Evolutionary conservation across 2,797 vertebrate genomes (phyloP), one percentile per base, ranked within the genome.

Genomic region (Cynodonichthys magdalenae): DNA sequence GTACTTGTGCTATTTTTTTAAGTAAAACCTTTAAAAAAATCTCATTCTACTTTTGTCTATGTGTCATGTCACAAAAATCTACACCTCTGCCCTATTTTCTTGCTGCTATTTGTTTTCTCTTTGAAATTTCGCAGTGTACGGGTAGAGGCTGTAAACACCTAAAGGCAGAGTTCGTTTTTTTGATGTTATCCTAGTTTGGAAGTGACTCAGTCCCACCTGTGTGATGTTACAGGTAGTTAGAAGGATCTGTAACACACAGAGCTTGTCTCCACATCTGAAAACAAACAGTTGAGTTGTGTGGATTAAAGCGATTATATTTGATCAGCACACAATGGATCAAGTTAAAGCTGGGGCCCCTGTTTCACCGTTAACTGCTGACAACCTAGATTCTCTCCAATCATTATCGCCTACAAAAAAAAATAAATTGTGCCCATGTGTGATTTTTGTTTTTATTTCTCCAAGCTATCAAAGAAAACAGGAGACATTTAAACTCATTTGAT

Each of bases 271-370:
- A 74, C 68, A 64, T 85, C 88, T 86, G 77, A 80, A 85, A 84
- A 85, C 75, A 72, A 90, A 77, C 79, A 71, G 79, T 80, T 78
- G 81, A 92, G 87, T 74, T 75, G 79, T 74, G 83, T 77, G 90
- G 92, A 90, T 91, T 92, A 83, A 79, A 91, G 92, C 15, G 87
- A 84, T 92, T 93, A 89, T 66, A 86, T 81, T 91, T 85, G 61
- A 83, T 83, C 76, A 87, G 83, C 54, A 80, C 36, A 90, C 92
- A 86, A 77, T 49, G 81, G 84, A 52, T 76, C 56, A 66, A 82
- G 70, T 73, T 66, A 56, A 64, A 83, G 72, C 87, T 59, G 71
- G 82, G 87, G 69, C 49, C 79, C 80, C 89, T 66, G 87, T 78
- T 54, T 67, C 64, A 51, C 51, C 55, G 56, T 84, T 81, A 90